phyloP scores from a whole-genome alignment of 2,113 vertebrate genomes.

The Oenanthe melanoleuca region DNA sequence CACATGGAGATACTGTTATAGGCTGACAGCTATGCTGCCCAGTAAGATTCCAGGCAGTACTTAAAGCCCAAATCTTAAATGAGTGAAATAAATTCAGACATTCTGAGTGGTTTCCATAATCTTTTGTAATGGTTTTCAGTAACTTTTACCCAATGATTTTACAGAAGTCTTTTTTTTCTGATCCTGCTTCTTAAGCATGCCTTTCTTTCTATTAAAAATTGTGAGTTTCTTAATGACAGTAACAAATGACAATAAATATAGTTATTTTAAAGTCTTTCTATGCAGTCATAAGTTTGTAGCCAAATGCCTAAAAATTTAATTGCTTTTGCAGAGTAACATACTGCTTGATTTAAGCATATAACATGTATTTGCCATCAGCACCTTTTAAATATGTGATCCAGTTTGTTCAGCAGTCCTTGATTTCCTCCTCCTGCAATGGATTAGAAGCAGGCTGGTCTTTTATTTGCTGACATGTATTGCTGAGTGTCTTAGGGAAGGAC shows the following conservation, averaged over 20 bases:
- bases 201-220: neutral
- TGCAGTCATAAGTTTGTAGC: neutral
- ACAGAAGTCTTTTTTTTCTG: neutral
- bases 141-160: neutral
- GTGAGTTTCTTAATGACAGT: neutral
- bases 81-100: neutral
- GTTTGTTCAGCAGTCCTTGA: neutral
- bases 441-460: neutral
- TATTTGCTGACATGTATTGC: neutral
- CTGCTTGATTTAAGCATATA: neutral
- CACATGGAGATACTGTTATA: neutral
- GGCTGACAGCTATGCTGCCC: neutral
- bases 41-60: neutral
- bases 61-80: neutral
- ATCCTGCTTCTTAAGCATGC: neutral
- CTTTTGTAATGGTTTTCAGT: neutral
- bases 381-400: neutral
- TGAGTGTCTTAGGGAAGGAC: neutral
- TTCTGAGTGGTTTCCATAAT: neutral
- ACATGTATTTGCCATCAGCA: neutral
- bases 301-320: neutral
- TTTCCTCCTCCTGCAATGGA: neutral
- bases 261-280: neutral
- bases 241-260: accelerated
- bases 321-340: neutral